These are phyloP conservation scores for Theristus sp. DNA, from an alignment of 2,888 invertebrate genomes.

Conservation along the genomic window DNA sequence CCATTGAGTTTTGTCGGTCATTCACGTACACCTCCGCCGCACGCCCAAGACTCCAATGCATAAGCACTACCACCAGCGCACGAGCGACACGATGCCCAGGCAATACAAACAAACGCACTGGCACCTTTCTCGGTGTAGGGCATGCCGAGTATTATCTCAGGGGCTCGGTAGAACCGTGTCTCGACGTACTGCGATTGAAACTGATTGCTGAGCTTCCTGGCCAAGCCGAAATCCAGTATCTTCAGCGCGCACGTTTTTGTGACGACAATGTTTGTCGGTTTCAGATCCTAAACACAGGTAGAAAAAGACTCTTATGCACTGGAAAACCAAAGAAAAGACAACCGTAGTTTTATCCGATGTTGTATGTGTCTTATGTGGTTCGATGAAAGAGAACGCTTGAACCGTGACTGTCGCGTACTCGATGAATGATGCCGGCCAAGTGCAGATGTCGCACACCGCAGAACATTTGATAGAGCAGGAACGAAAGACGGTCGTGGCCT, in stretches of 20 bases:
- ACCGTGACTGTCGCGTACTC: neutral
- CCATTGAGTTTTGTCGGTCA: no score
- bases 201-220: neutral
- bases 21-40: neutral
- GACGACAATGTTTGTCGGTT: neutral
- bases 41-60: neutral
- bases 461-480: neutral
- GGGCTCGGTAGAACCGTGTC: neutral
- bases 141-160: neutral
- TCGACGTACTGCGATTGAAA: neutral
- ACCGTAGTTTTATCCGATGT: no score
- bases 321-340: no score
- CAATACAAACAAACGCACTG: neutral
- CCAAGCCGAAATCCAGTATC: neutral
- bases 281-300: neutral
- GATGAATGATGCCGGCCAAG: constrained; percentile 1
- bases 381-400: no score
- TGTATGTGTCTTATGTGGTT: no score
- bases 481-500: neutral
- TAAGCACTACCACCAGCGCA: neutral
- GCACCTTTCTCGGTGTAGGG: neutral
- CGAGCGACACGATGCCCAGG: neutral
- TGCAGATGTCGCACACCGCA: neutral
- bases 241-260: neutral
- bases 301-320: neutral